Percentiles rank a stretch among this genome's conserved stretches.
These are phyloP conservation scores for Zoroaster sp. DNA, from an alignment of 53 echinoderm and acorn worm species.

Conservation along the genomic window DNA sequence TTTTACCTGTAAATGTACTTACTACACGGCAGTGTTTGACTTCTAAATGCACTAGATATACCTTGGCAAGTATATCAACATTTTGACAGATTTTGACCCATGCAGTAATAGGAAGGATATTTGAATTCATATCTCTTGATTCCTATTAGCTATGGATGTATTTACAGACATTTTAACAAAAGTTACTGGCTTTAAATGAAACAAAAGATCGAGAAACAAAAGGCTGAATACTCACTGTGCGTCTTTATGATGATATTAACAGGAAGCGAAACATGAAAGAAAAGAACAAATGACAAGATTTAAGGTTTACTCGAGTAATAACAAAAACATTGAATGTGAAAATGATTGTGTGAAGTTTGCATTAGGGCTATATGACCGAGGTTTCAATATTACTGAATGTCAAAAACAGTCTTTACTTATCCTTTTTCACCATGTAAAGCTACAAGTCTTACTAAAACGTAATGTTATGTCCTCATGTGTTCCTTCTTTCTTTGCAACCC, in stretches of 20 bases:
- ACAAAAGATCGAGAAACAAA: not conserved
- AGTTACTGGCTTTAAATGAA: not conserved
- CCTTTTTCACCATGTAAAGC: not conserved
- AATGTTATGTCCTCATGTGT: not conserved
- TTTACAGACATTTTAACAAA: not conserved
- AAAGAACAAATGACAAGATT: not conserved
- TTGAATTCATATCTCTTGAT: not conserved
- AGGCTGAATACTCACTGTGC: not conserved
- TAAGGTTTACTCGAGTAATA: too few relatives aligned
- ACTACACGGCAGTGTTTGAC: not conserved
- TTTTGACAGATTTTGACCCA: too few relatives aligned
- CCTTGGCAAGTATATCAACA: not conserved
- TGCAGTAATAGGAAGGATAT: too few relatives aligned
- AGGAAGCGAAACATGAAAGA: not conserved
- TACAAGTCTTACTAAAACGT: not conserved
- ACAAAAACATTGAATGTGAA: too few relatives aligned
- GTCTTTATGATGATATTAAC: not conserved
- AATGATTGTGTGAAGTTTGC: not conserved
- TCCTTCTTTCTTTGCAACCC: not conserved
- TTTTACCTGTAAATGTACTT: too few relatives aligned
- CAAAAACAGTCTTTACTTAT: not conserved
- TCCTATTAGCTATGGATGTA: not conserved
- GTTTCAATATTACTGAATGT: not conserved
- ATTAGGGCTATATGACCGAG: not conserved
- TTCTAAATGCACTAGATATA: not conserved